Conservation (phyloP, 2,888 invertebrate species). For the Empis stercorea region DNA sequence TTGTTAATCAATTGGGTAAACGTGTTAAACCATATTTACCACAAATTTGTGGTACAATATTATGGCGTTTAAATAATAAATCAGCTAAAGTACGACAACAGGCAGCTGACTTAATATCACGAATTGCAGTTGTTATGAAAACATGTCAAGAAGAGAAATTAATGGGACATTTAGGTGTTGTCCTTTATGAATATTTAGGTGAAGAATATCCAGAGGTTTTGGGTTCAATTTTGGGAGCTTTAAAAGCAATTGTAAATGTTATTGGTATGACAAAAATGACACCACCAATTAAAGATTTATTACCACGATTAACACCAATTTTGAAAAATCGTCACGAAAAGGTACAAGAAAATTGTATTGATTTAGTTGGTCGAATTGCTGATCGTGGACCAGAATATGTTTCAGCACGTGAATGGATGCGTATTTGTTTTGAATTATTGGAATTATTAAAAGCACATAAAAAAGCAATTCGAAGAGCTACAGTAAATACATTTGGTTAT, state of each 20-base stretch:
- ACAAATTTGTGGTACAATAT: conserved; percentile 98
- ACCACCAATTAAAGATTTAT: conserved; percentile 95
- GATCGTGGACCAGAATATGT: conserved; percentile 98
- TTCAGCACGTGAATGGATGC: conserved; percentile 99
- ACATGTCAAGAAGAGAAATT: conserved; percentile 99
- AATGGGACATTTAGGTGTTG: conserved; percentile 99
- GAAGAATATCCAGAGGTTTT: conserved; percentile 99
- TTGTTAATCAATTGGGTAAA: conserved; percentile 94
- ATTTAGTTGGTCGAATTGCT: conserved; percentile 96
- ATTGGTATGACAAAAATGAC: conserved; percentile 99
- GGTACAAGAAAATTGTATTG: conserved; percentile 99
- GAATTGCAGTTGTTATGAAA: conserved; percentile 98
- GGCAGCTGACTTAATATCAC: conserved; percentile 96
- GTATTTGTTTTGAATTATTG: conserved; percentile 95
- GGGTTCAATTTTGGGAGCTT: conserved; percentile 93
- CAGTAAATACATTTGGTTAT: conserved; percentile 99
- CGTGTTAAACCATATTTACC: conserved; percentile 97
- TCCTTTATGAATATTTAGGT: conserved; percentile 96
- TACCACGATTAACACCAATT: conserved; percentile 94
- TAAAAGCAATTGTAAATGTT: conserved; percentile 99
- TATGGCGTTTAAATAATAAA: conserved; percentile 99
- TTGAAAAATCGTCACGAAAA: conserved; percentile 92
- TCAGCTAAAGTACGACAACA: conserved; percentile 98
- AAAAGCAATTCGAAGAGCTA: conserved; percentile 95
- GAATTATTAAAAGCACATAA: conserved; percentile 98